Base-by-base conservation (phyloP, 2,888 invertebrate species). In the Hoplodrina ambigua region DNA sequence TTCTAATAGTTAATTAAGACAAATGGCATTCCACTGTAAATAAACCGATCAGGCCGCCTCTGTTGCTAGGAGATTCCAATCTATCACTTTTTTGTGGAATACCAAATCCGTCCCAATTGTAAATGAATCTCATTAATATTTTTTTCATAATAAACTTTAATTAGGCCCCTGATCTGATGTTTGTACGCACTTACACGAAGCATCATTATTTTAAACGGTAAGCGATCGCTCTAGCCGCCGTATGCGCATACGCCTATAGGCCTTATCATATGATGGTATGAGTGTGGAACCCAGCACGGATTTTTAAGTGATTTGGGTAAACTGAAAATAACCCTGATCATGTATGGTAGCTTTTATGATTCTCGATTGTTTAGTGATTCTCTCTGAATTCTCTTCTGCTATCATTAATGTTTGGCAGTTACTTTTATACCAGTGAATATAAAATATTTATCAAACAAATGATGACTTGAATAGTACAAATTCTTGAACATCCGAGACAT, bases 361-460 rank as follows among this genome's bases (percentile, higher is more conserved):
- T 75, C 80, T 76, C 75, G 80, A 84, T 83, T 78, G 82, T 84
- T 82, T 69, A 13, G 7, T 56, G 4, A 57, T 25, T 50, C 50
- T 11, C 15, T 10, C 37, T 56, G n/a, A 10, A 19, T 17, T 46
- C 25, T 11, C 49, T 41, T 44, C 19, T 15, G 11, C 5, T n/a
- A 46, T 15, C 30, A 17, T 20, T 19, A 57, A 61, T 57, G 15
- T 6, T 37, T 20, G 25, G 10, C 25, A 46, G 6, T 33, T 19
- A 33, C 41, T n/a, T 56, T 70, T 64, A 20, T 44, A 53, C 19
- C 56, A 64, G 63, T 57, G 25, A 46, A 53, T 46, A 30, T 10
- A 7, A 17, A 44, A 13, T 62, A 55, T 37, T 30, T 50, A 19
- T 33, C 15, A 57, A 19, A 58, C 17, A 17, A 25, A 7, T 13